Base-by-base conservation (phyloP, 2,113 vertebrate species). In the Archocentrus centrarchus region DNA sequence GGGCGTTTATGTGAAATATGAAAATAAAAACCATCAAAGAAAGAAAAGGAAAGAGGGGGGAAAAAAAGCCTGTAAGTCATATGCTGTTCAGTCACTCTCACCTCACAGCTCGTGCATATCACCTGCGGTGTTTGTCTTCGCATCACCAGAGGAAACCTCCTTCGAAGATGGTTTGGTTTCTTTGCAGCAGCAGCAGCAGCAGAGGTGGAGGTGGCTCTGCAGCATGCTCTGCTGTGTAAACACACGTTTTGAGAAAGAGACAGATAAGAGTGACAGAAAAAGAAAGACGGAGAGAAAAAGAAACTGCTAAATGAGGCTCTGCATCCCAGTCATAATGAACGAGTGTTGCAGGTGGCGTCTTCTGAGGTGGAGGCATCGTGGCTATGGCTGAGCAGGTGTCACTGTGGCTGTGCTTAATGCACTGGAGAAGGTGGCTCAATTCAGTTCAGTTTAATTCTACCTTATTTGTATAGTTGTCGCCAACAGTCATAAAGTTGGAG, bases 1-100 rank as follows among this genome's bases (percentile, higher is more conserved):
- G 59, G 89, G 86, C 24, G 62, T 86, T 88, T 92, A 75, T 88
- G 68, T 84, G 86, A 91, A 91, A 88, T 30, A 24, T 44, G 30
- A 62, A 59, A 30, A 80, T 30, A 18, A 13, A 3, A 64, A 35
- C 53, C 62, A 32, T 53, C 66, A 73, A 73, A 73, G 47, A 57
- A 41, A 47, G 35, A 35, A 24, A 57, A 7, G 30, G 14, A 15
- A 7, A 57, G 32, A 59, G 24, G 22, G 3, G 10, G 3, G 24
- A 11, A 27, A 15, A 39, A 22, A 57, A 41, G 17, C 13, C 78
- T 80, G 85, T 64, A 89, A 91, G 27, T 89, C 89, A 92, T 59
- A 66, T 88, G 93, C 20, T 90, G 82, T 84, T 35, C 87, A 55
- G 89, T 86, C 59, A 88, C 6, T 10, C 2, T 68, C 73, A 47